Percentiles rank a stretch among this genome's conserved stretches.
These are phyloP conservation scores for Prochilodus magdalenae DNA, from an alignment of 2,113 vertebrate genomes.

Conservation along the genomic window DNA sequence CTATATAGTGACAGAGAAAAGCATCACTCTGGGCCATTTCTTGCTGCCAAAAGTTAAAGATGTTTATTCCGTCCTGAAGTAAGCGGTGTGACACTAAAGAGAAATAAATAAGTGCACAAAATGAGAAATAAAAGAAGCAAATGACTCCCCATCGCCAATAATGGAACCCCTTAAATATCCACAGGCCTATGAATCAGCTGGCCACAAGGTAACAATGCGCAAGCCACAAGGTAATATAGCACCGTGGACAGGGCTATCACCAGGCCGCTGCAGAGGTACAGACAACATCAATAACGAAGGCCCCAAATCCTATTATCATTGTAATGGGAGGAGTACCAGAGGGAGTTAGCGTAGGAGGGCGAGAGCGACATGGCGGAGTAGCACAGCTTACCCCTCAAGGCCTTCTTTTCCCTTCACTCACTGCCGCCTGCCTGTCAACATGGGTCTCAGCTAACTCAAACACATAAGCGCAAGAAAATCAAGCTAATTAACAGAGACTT, in stretches of 20 bases:
- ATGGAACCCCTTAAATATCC: constrained; percentile 50
- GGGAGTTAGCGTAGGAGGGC: constrained; percentile 60
- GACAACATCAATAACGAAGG: constrained; percentile 68
- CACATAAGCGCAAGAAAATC: neutral
- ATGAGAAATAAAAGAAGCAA: constrained; percentile 57
- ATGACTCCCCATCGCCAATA: constrained; percentile 64
- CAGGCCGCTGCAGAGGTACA: constrained; percentile 56
- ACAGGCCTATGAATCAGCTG: constrained; percentile 65
- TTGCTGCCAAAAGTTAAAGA: constrained; percentile 60
- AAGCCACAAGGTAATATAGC: constrained; percentile 56
- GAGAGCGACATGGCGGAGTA: constrained; percentile 55
- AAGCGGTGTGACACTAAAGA: constrained; percentile 39
- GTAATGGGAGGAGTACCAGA: constrained; percentile 70
- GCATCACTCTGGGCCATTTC: neutral
- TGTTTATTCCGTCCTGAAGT: constrained; percentile 55
- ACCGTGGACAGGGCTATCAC: constrained; percentile 62
- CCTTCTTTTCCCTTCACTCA: neutral
- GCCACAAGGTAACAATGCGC: constrained; percentile 51
- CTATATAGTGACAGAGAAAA: neutral
- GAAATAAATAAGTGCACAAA: constrained; percentile 28
- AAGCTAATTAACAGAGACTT: constrained; percentile 5
- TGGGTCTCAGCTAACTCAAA: neutral
- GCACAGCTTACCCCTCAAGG: constrained; percentile 37
- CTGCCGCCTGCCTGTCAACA: neutral
- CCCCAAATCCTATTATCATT: constrained; percentile 76